Percentiles rank a stretch among this genome's conserved stretches.
These are phyloP conservation scores for Grantiella picta DNA, from an alignment of 2,113 vertebrate species.

Conservation along the genomic window DNA sequence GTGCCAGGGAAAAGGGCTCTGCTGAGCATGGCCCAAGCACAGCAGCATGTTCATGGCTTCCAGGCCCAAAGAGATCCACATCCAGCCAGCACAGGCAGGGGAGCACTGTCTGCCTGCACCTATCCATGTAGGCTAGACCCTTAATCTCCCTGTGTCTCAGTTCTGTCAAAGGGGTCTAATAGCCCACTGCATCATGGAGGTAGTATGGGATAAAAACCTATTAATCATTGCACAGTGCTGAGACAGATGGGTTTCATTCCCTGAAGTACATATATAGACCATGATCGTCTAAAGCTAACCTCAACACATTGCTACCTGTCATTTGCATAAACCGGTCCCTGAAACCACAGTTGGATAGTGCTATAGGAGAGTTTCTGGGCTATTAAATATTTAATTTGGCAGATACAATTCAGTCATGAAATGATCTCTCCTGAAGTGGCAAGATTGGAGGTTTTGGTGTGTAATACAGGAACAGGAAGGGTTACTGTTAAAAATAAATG, in stretches of 20 bases:
- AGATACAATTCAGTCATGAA: background rate
- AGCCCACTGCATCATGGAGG: conserved; percentile 41
- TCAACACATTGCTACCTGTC: background rate
- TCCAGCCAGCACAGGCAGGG: background rate
- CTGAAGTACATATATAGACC: background rate
- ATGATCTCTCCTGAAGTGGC: background rate
- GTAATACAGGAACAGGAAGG: background rate
- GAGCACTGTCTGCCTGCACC: background rate
- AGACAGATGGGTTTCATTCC: conserved; percentile 39
- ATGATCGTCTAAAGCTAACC: background rate
- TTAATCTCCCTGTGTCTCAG: conserved; percentile 8
- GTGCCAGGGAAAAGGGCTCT: background rate
- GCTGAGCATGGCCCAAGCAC: background rate
- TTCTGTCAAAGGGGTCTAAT: conserved; percentile 45
- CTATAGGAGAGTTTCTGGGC: background rate
- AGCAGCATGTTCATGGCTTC: background rate
- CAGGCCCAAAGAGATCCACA: background rate
- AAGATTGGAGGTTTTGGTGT: background rate
- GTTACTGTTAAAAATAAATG: background rate
- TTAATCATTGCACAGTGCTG: conserved; percentile 13
- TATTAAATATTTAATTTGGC: conserved; percentile 34
- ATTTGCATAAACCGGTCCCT: background rate
- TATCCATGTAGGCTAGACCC: background rate
- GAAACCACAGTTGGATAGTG: background rate
- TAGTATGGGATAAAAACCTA: background rate